These are phyloP conservation scores for Loxodonta africana DNA, from an alignment of 2,113 vertebrate species.

Conservation along the genomic window DNA sequence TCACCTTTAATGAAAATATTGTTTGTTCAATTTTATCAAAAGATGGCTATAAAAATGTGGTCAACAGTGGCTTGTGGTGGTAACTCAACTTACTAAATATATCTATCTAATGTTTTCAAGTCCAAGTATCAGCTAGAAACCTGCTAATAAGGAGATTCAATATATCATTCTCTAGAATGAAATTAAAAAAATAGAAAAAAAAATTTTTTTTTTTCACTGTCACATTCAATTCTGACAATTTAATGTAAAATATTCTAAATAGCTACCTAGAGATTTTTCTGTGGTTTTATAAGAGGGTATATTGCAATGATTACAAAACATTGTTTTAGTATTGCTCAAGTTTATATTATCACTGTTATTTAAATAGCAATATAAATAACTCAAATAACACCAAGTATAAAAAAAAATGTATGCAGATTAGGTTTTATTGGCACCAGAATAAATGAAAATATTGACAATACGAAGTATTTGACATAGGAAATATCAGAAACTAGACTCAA, in stretches of 20 bases:
- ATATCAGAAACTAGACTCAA: neutral
- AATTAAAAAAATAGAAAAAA: slow-evolving; percentile 86
- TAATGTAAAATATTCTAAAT: slow-evolving; percentile 88
- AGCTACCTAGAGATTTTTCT: slow-evolving; percentile 71
- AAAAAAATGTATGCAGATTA: slow-evolving; percentile 3
- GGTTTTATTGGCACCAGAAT: slow-evolving; percentile 29
- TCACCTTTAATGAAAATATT: slow-evolving; percentile 83
- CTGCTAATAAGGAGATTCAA: slow-evolving; percentile 91
- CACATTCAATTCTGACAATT: slow-evolving; percentile 90
- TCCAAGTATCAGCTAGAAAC: slow-evolving; percentile 87
- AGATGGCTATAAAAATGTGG: slow-evolving; percentile 85
- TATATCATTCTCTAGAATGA: slow-evolving; percentile 91
- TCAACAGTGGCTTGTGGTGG: slow-evolving; percentile 83
- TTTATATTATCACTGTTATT: slow-evolving; percentile 13
- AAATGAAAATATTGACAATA: slow-evolving; percentile 27
- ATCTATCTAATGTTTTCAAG: slow-evolving; percentile 84
- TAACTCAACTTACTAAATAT: slow-evolving; percentile 91
- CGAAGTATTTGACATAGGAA: neutral
- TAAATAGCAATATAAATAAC: slow-evolving; percentile 13
- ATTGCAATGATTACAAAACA: slow-evolving; percentile 10
- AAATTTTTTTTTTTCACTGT: slow-evolving; percentile 82
- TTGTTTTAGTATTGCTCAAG: neutral
- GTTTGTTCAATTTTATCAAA: slow-evolving; percentile 91
- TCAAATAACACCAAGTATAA: neutral
- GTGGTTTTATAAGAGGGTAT: slow-evolving; percentile 76